phyloP scores from a whole-genome alignment of 2,797 vertebrate species.

The Pelochelys cantorii region DNA sequence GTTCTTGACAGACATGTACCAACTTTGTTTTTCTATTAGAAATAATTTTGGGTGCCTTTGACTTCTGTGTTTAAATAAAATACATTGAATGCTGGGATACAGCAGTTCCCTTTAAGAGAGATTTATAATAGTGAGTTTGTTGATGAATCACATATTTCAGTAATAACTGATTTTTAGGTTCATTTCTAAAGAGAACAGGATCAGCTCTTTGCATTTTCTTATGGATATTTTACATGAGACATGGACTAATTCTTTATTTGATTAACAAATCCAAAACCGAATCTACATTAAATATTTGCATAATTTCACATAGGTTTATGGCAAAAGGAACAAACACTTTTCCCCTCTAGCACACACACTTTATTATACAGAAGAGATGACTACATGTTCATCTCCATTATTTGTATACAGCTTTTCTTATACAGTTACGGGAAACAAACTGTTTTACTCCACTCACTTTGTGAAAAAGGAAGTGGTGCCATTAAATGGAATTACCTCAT shows the following conservation, averaged over 20 bases:
- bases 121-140: conserved; percentile 35
- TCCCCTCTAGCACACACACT: conserved; percentile 40
- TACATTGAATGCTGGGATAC: not conserved
- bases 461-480: conserved; percentile 76
- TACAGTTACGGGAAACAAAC: conserved; percentile 63
- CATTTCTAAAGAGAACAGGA: conserved; percentile 38
- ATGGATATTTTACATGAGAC: conserved; percentile 24
- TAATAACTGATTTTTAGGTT: conserved; percentile 43
- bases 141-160: conserved; percentile 1
- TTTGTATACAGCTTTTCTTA: conserved; percentile 72
- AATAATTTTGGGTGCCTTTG: not conserved
- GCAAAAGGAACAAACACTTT: conserved; percentile 37
- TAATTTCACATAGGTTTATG: conserved; percentile 64
- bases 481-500: conserved; percentile 76
- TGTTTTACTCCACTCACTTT: conserved; percentile 73
- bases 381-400: conserved; percentile 72
- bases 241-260: conserved; percentile 44
- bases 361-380: conserved; percentile 60
- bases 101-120: not conserved
- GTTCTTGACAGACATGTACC: not conserved
- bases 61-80: conserved; percentile 1
- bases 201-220: conserved; percentile 36
- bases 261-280: conserved; percentile 39
- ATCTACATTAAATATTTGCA: conserved; percentile 50
- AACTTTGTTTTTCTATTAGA: not conserved